A percentile compares a stretch with the other conserved stretches of the same genome.
These are phyloP conservation scores for Odocoileus virginianus DNA, from an alignment of 2,113 vertebrate species.

Conservation along the genomic window DNA sequence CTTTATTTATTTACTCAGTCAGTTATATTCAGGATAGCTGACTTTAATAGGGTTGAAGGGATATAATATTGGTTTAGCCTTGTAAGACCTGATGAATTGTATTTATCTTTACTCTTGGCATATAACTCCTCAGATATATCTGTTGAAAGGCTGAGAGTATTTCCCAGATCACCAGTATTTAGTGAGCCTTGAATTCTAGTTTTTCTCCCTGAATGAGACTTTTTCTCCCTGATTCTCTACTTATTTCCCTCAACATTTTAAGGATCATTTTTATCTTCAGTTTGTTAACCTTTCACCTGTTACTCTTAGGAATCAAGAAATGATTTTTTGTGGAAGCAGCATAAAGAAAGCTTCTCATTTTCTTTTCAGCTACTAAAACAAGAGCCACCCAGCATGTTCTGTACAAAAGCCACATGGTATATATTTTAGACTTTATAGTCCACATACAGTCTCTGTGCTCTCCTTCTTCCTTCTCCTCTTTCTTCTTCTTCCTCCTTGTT, in stretches of 20 bases:
- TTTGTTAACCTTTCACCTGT: background rate
- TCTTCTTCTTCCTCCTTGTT: too few species aligned
- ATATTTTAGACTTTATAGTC: background rate
- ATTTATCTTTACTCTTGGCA: background rate
- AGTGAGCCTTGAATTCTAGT: background rate
- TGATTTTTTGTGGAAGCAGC: background rate
- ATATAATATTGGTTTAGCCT: background rate
- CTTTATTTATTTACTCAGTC: background rate
- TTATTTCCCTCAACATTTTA: background rate
- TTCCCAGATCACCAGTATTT: background rate
- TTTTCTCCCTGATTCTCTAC: background rate
- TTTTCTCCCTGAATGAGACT: background rate
- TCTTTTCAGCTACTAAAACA: background rate
- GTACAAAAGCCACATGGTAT: background rate
- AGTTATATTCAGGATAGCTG: background rate
- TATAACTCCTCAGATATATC: background rate
- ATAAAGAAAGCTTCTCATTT: background rate
- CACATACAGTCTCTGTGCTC: background rate
- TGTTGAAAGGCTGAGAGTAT: background rate
- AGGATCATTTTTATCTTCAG: background rate
- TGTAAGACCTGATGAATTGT: background rate
- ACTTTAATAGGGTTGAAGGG: background rate
- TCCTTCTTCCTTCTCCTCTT: background rate
- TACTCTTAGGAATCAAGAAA: background rate
- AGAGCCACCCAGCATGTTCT: background rate